phyloP scores from a whole-genome alignment of 2,888 invertebrate genomes.

The Rhagonycha fulva region DNA sequence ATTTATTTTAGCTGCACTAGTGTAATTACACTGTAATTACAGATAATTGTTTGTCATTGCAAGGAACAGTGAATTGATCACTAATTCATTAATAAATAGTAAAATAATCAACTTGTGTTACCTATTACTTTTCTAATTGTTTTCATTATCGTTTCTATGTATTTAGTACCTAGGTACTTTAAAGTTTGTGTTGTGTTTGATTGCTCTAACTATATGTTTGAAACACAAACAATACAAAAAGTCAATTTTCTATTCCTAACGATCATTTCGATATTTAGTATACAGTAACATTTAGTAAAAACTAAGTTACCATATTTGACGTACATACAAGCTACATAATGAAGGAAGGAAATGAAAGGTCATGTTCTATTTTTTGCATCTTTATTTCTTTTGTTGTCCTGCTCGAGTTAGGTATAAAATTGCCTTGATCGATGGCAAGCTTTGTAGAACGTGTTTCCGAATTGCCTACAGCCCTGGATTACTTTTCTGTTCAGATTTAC shows the following conservation, averaged over 20 bases:
- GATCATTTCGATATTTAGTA: neutral
- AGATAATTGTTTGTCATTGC: neutral
- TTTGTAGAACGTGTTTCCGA: constrained; percentile 49
- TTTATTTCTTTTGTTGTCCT: constrained; percentile 4
- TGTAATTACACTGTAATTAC: neutral
- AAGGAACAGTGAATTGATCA: neutral
- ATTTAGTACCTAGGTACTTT: too few relatives aligned
- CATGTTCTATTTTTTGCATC: neutral
- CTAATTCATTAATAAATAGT: neutral
- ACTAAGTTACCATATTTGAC: neutral
- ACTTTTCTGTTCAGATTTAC: constrained; percentile 41
- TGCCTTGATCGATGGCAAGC: constrained; percentile 47
- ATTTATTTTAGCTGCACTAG: neutral
- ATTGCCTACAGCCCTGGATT: constrained; percentile 49
- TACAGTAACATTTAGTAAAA: neutral
- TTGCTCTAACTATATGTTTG: too few relatives aligned
- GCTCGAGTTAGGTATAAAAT: constrained; percentile 23
- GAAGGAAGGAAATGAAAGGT: neutral
- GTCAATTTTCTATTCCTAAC: neutral
- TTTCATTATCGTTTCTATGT: neutral
- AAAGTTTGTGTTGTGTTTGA: too few relatives aligned
- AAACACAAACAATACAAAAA: too few relatives aligned
- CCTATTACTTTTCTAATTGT: neutral
- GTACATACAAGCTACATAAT: neutral
- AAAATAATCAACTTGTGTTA: neutral